A percentile compares a stretch with the other conserved stretches of the same genome.
These are phyloP conservation scores for Chelonus formosanus DNA, from an alignment of 2,888 invertebrate genomes.

Conservation along the genomic window DNA sequence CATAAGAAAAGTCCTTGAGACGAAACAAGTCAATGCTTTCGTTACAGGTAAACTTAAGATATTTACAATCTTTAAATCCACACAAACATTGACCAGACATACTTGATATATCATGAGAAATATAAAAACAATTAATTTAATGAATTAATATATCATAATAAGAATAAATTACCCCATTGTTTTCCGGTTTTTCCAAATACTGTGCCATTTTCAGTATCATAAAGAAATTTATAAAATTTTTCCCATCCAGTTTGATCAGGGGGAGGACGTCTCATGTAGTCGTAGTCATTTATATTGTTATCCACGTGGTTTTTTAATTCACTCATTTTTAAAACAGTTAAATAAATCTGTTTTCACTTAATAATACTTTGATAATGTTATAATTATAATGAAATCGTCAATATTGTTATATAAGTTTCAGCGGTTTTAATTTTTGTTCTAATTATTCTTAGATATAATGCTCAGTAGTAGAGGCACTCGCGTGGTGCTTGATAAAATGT, in stretches of 20 bases:
- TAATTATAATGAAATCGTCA: not conserved
- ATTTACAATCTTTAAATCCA: too few species aligned
- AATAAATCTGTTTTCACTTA: not conserved
- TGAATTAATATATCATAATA: not conserved
- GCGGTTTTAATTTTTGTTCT: too few species aligned
- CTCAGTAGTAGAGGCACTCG: slow-evolving; percentile 17
- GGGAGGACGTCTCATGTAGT: slow-evolving; percentile 53
- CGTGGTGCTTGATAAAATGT: too few species aligned
- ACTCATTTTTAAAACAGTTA: slow-evolving; percentile 43
- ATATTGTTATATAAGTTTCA: not conserved
- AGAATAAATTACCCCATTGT: slow-evolving; percentile 73
- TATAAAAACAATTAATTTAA: too few species aligned
- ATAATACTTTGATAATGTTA: not conserved
- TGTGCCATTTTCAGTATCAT: slow-evolving; percentile 71
- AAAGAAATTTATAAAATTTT: slow-evolving; percentile 58
- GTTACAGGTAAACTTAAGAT: too few species aligned
- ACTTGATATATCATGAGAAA: too few species aligned
- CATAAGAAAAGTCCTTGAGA: too few species aligned
- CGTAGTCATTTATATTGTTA: slow-evolving; percentile 49
- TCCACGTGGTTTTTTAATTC: slow-evolving; percentile 45
- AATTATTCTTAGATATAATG: slow-evolving; percentile 1
- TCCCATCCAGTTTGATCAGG: slow-evolving; percentile 51
- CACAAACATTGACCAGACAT: too few species aligned
- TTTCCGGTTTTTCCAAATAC: slow-evolving; percentile 71
- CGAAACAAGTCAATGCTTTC: too few species aligned